Evolutionary conservation across 2,797 vertebrate genomes (phyloP), one percentile per base, ranked within the genome.

Genomic region (Spea hammondii): DNA sequence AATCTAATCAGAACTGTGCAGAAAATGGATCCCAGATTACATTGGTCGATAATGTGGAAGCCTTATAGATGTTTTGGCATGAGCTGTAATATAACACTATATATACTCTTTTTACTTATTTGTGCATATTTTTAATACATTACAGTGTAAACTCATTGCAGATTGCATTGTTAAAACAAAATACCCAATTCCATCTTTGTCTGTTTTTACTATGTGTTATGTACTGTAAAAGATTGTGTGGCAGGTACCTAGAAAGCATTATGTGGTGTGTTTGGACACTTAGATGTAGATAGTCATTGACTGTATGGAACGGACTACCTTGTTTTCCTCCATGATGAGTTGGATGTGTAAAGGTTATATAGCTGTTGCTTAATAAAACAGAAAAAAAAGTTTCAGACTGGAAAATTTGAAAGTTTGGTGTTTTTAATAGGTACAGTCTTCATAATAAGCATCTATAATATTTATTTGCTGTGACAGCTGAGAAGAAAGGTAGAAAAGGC

Each of bases 361-460:
- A 90, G 91, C 88, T 93, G 88, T 94, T 92, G 91, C 91, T 92
- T 92, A 94, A 93, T 94, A 94, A 94, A 93, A 90, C 90, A 67
- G 45, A 45, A 46, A 69, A 73, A 62, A 59, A 53, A 55, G n/a
- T 92, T 92, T 88, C 91, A 92, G 87, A 91, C 84, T 86, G 85
- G 85, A 82, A 83, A 73, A 66, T 75, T 1, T 83, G 73, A 1
- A 7, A 53, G 51, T 53, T 53, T 53, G 51, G 51, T 53, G 51
- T 53, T 32, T 32, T 32, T 32, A 32, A 32, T 32, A 32, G 32
- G 32, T 32, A 32, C 32, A 32, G 32, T 32, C 32, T 32, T 32
- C 32, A 32, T 32, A 32, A 32, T 32, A 32, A 32, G 32, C 32
- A 32, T 32, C 32, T 32, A 32, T 32, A 32, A 32, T 32, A 32